Conservation (phyloP, 2,113 vertebrate species). For the Paratilapia polleni region DNA sequence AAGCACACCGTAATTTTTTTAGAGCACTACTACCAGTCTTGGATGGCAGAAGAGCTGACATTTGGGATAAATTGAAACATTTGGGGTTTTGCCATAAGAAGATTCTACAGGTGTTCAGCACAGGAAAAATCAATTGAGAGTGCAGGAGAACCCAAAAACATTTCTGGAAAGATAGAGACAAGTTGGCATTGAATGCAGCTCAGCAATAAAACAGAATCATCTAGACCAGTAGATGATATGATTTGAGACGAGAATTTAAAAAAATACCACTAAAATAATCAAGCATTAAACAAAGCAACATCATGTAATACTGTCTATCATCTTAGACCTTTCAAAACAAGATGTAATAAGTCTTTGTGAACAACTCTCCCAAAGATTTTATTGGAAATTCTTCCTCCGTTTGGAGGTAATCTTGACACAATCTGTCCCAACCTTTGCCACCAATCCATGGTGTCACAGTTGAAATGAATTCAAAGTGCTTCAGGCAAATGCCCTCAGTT, state of each 20-base stretch:
- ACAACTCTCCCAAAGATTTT: background rate
- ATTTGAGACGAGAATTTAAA: background rate
- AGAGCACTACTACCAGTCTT: conserved; percentile 28
- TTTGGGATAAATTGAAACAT: conserved; percentile 32
- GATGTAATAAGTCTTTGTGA: background rate
- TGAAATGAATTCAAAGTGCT: conserved; percentile 36
- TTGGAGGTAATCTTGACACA: conserved; percentile 11
- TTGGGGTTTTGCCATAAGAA: conserved; percentile 39
- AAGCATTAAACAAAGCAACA: background rate
- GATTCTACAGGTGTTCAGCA: background rate
- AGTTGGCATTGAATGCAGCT: conserved; percentile 17
- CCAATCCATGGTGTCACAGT: conserved; percentile 31
- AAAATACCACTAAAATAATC: background rate
- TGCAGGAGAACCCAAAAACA: conserved; percentile 35
- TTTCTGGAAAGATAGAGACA: conserved; percentile 48
- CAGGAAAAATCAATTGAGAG: conserved; percentile 50
- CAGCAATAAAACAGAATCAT: conserved; percentile 1
- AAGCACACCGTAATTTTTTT: conserved; percentile 16
- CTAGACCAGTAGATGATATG: background rate
- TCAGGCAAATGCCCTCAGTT: conserved; percentile 52
- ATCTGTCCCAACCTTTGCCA: background rate
- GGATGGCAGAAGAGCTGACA: conserved; percentile 19
- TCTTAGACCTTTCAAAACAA: background rate
- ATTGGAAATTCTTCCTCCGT: background rate
- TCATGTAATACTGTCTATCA: background rate